These are phyloP conservation scores for Drosophila virilis DNA, from an alignment of 1,140 invertebrate genomes.

Conservation along the genomic window DNA sequence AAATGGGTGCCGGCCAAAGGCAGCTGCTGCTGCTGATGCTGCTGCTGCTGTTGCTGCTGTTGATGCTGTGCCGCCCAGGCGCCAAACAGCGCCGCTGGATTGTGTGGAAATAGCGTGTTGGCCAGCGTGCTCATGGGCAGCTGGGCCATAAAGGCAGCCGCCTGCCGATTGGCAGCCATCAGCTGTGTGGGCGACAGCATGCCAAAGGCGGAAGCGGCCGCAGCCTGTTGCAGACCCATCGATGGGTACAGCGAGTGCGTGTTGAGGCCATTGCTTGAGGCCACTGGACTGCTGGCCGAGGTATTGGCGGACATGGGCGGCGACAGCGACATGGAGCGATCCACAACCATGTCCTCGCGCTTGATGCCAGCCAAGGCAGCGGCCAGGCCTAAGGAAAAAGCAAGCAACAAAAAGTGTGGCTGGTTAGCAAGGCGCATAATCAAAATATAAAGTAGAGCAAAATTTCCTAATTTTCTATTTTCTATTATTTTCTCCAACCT, in stretches of 20 bases:
- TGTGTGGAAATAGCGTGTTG: conserved; percentile 84
- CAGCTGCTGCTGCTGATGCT: conserved; percentile 73
- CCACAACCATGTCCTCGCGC: conserved; percentile 79
- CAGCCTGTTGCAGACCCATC: conserved; percentile 81
- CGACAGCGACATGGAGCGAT: conserved; percentile 81
- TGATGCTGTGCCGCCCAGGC: conserved; percentile 81
- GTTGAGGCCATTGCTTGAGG: conserved; percentile 28
- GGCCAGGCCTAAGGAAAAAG: conserved; percentile 84
- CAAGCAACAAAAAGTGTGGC: conserved; percentile 20
- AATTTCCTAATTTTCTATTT: conserved; percentile 8
- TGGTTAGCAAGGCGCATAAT: conserved; percentile 18
- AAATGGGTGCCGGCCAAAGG: conserved; percentile 69
- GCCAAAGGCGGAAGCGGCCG: conserved; percentile 84
- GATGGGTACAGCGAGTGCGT: conserved; percentile 75
- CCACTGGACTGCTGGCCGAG: conserved; percentile 65
- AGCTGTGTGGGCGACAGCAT: conserved; percentile 86
- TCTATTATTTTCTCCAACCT: conserved; percentile 3
- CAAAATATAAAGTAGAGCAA: neutral
- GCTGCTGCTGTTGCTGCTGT: conserved; percentile 70
- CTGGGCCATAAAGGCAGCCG: conserved; percentile 84
- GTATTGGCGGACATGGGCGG: conserved; percentile 81
- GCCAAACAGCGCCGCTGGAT: conserved; percentile 86
- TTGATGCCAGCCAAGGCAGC: conserved; percentile 83
- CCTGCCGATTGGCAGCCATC: conserved; percentile 85
- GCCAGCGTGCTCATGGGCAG: conserved; percentile 79